Conservation (phyloP, 2,797 vertebrate genomes). For the Hyperoplus lanceolatus region DNA sequence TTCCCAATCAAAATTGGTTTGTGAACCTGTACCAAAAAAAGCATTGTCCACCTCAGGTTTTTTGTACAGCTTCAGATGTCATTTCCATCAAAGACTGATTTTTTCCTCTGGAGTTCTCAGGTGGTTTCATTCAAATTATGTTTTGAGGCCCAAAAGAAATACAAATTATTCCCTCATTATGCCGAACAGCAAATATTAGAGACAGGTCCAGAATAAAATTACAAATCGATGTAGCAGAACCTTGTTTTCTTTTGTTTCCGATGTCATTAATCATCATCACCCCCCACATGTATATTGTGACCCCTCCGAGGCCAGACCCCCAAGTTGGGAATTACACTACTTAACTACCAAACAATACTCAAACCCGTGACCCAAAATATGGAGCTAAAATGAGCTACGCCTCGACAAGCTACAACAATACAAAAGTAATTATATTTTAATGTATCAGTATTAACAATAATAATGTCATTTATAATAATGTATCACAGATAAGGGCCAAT, state of each 20-base stretch:
- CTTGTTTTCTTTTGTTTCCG: not conserved
- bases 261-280: not conserved
- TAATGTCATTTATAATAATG: not conserved
- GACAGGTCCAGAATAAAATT: conserved; percentile 8
- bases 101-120: not conserved
- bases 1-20: not conserved
- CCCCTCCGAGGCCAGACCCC: too few relatives aligned
- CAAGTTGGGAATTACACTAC: not conserved
- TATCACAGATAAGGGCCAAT: not conserved
- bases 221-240: not conserved
- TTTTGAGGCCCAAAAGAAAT: conserved; percentile 2
- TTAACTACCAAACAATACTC: not conserved
- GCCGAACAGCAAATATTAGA: conserved; percentile 7
- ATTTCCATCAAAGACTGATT: not conserved
- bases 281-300: not conserved
- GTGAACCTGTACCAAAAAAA: not conserved
- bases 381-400: not conserved
- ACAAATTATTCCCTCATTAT: not conserved
- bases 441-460: not conserved
- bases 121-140: conserved; percentile 11
- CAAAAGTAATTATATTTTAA: not conserved
- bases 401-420: not conserved
- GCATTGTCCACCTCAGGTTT: not conserved
- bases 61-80: not conserved
- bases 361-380: not conserved